Percentiles rank a stretch among this genome's conserved stretches.
Evolutionary conservation across 2,113 vertebrate species (phyloP).

Genomic region (Neodon shergylaensis): DNA sequence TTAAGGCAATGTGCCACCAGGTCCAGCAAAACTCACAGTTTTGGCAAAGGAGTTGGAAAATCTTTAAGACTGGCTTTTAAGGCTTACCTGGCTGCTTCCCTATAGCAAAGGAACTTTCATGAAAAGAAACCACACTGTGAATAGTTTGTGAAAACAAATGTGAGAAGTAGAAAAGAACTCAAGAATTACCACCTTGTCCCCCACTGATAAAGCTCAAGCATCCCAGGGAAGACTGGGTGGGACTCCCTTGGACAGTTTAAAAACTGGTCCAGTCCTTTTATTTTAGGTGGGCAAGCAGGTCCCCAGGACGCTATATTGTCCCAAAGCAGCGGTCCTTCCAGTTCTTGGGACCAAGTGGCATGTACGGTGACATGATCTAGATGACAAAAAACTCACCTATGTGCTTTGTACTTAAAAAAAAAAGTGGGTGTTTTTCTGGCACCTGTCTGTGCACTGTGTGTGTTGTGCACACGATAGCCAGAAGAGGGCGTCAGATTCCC

Average conservation of each 20-base stretch:
- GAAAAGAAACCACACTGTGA: neutral
- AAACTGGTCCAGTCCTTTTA: neutral
- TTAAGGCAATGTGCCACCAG: too few relatives aligned
- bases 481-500: neutral
- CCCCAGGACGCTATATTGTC: neutral
- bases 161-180: neutral
- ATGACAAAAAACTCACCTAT: neutral
- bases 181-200: neutral
- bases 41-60: neutral
- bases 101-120: constrained; percentile 16
- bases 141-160: neutral
- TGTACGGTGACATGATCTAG: neutral
- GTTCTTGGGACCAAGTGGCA: neutral
- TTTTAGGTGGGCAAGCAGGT: neutral
- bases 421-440: neutral
- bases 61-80: neutral
- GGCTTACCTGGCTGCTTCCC: neutral
- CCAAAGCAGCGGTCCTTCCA: neutral
- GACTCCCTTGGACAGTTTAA: neutral
- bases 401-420: neutral
- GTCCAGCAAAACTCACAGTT: neutral
- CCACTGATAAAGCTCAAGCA: neutral
- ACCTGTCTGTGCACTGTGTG: neutral
- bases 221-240: neutral
- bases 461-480: neutral